Conservation (phyloP, 2,797 vertebrate species). For the Sebastolobus alascanus region DNA sequence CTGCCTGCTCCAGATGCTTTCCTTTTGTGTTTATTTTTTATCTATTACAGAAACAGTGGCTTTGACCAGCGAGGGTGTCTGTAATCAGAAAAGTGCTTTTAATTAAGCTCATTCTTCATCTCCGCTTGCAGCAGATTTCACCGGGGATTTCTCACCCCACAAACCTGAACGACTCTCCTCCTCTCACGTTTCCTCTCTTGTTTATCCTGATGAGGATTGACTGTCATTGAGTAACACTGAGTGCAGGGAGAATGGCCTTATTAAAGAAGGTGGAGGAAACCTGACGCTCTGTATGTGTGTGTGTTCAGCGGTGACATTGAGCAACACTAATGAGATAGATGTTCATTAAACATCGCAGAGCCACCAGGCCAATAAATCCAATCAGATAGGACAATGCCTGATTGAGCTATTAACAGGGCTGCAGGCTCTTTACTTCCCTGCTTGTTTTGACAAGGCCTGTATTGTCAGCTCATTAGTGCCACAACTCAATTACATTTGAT, state of each 20-base stretch:
- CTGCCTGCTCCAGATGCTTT: slow-evolving; percentile 65
- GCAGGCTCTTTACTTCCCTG: slow-evolving; percentile 63
- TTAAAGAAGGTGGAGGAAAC: slow-evolving; percentile 68
- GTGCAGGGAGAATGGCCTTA: slow-evolving; percentile 72
- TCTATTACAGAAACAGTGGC: slow-evolving; percentile 56
- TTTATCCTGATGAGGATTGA: slow-evolving; percentile 75
- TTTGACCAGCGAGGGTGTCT: slow-evolving; percentile 40
- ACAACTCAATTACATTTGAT: slow-evolving; percentile 70
- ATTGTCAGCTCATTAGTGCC: slow-evolving; percentile 74
- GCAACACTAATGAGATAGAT: slow-evolving; percentile 81
- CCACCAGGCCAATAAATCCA: slow-evolving; percentile 81
- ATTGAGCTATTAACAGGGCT: slow-evolving; percentile 80
- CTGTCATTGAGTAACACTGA: slow-evolving; percentile 74
- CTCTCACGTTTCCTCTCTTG: slow-evolving; percentile 70
- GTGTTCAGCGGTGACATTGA: slow-evolving; percentile 69
- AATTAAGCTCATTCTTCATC: slow-evolving; percentile 72
- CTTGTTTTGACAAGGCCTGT: slow-evolving; percentile 75
- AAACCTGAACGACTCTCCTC: slow-evolving; percentile 53
- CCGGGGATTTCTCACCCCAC: slow-evolving; percentile 56
- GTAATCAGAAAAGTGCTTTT: slow-evolving; percentile 68
- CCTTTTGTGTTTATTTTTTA: slow-evolving; percentile 58
- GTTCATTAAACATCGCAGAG: slow-evolving; percentile 81
- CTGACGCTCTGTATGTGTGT: slow-evolving; percentile 47
- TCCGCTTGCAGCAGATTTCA: slow-evolving; percentile 50
- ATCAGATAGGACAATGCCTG: slow-evolving; percentile 78